A percentile compares a stretch with the other conserved stretches of the same genome.
Evolutionary conservation across 1,140 invertebrate species (phyloP).

Genomic region (Drosophila ironensis): DNA sequence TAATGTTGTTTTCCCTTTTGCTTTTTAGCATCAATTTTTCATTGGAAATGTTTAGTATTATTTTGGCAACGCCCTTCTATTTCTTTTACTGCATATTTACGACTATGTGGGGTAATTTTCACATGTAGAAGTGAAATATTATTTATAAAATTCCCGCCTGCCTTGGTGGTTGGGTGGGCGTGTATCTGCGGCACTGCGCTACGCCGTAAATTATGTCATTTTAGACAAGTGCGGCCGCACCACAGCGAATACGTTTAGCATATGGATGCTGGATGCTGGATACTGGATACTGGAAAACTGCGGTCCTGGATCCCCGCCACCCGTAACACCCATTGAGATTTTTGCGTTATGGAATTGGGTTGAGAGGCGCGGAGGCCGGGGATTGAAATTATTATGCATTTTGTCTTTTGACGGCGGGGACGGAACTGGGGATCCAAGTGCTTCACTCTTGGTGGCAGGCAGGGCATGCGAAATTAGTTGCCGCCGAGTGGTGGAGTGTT

Average conservation of each 20-base stretch:
- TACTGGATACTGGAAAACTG: too few relatives aligned
- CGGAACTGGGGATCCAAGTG: constrained; percentile 55
- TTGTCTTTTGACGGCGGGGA: constrained; percentile 35
- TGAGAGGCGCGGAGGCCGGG: constrained; percentile 27
- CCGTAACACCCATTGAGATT: constrained; percentile 33
- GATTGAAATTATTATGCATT: constrained; percentile 65
- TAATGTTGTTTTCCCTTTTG: too few relatives aligned
- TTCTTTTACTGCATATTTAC: constrained; percentile 15
- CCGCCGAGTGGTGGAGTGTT: constrained; percentile 60
- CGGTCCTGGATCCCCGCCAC: neutral
- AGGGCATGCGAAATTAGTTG: constrained; percentile 70
- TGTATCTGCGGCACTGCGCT: constrained; percentile 68
- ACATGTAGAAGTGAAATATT: constrained; percentile 75
- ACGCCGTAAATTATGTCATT: constrained; percentile 78
- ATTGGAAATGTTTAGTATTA: too few relatives aligned
- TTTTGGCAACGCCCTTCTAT: too few relatives aligned
- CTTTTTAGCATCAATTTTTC: too few relatives aligned
- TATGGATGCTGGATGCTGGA: constrained; percentile 32
- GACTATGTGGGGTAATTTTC: constrained; percentile 58
- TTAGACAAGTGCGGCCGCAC: constrained; percentile 75
- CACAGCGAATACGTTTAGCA: constrained; percentile 55
- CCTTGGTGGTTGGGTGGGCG: constrained; percentile 76
- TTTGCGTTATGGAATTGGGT: constrained; percentile 74
- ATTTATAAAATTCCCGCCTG: constrained; percentile 72
- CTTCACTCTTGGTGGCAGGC: constrained; percentile 34